A percentile compares a stretch with the other conserved stretches of the same genome.
Evolutionary conservation across 1,140 invertebrate species (phyloP).

Genomic region (Brachionus sp.): DNA sequence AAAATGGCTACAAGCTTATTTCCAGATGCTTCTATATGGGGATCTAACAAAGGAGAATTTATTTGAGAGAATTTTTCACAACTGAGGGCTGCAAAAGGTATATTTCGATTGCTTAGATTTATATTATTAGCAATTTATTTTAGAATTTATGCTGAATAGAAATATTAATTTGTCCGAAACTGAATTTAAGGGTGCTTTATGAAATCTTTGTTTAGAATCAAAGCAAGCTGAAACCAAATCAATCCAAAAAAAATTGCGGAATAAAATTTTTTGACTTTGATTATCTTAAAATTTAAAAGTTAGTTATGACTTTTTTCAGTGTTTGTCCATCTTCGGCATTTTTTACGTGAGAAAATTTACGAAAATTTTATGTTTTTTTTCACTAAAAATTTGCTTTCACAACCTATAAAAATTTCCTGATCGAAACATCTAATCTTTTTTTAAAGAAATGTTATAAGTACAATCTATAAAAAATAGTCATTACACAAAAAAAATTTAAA

Average conservation of each 20-base stretch:
- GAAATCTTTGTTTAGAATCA: slow-evolving; percentile 7
- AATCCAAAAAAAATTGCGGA: background rate
- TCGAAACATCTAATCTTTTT: no score
- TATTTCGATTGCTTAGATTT: no score
- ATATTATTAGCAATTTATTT: background rate
- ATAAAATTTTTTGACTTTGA: background rate
- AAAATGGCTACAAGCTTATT: no score
- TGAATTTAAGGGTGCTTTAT: background rate
- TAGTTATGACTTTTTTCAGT: background rate
- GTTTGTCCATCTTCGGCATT: background rate
- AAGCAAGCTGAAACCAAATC: background rate
- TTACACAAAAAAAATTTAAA: no score
- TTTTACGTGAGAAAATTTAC: background rate
- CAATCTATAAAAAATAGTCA: no score
- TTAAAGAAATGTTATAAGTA: no score
- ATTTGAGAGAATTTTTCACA: no score
- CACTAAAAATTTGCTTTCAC: no score
- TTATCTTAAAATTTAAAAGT: background rate
- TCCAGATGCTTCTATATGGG: no score
- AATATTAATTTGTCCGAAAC: background rate
- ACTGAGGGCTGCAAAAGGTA: no score
- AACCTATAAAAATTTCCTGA: no score
- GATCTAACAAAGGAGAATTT: no score
- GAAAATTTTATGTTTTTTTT: background rate
- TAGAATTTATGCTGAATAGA: background rate